Percentiles rank a stretch among this genome's conserved stretches.
phyloP scores from a whole-genome alignment of 1,140 invertebrate genomes.

The Lepidurus couesii region DNA sequence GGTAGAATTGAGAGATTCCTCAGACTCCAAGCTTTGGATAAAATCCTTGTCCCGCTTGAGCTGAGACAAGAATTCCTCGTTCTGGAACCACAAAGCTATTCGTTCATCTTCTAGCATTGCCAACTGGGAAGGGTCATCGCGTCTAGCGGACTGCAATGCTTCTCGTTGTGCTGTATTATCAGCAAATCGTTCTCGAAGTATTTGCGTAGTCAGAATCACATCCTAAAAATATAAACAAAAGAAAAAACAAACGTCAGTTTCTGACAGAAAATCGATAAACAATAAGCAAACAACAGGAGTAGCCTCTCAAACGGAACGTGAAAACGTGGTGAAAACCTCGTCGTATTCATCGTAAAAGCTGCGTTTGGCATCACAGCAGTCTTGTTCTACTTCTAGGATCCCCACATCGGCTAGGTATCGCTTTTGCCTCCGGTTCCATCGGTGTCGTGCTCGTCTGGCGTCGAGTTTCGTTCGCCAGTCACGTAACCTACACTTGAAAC shows the following conservation, averaged over 20 bases:
- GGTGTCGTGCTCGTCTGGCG: constrained; percentile 24
- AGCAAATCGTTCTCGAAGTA: constrained; percentile 48
- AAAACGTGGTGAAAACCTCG: background rate
- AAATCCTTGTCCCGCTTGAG: constrained; percentile 83
- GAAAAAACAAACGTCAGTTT: background rate
- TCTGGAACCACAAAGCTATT: constrained; percentile 82
- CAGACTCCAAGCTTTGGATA: constrained; percentile 71
- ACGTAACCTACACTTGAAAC: background rate
- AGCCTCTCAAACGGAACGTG: too few species aligned
- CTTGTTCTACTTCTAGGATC: background rate
- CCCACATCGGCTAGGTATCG: background rate
- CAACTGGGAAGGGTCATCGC: constrained; percentile 51
- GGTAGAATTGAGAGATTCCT: constrained; percentile 25
- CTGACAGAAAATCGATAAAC: background rate
- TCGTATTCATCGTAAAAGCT: constrained; percentile 3
- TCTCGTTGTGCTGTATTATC: constrained; percentile 45
- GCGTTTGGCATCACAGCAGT: background rate
- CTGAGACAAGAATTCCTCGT: constrained; percentile 87
- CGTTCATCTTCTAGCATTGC: constrained; percentile 62
- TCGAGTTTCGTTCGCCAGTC: background rate
- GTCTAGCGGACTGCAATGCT: constrained; percentile 41
- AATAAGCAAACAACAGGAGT: background rate
- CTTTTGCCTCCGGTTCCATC: constrained; percentile 18
- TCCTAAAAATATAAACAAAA: constrained; percentile 33
- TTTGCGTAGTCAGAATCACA: constrained; percentile 43